Evolutionary conservation across 2,113 vertebrate genomes (phyloP).

Genomic region (Pimephales promelas): DNA sequence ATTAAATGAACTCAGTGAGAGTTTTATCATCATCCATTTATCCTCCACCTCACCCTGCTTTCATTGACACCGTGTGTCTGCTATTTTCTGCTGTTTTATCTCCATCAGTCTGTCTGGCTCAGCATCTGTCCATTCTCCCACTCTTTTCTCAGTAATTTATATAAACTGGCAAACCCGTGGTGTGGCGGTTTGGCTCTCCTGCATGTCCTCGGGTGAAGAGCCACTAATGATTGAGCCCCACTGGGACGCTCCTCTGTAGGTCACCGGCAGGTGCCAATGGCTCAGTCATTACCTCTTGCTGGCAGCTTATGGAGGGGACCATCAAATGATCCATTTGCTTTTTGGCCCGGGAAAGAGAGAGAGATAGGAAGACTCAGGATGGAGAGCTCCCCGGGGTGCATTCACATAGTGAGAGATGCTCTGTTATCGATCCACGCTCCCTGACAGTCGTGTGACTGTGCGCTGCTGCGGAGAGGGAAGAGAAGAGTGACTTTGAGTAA

Average conservation of each 20-base stretch:
- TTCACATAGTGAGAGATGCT: constrained; percentile 66
- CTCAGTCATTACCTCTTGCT: constrained; percentile 73
- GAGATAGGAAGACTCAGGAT: constrained; percentile 37
- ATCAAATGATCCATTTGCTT: constrained; percentile 52
- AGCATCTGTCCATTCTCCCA: constrained; percentile 70
- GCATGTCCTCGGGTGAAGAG: constrained; percentile 67
- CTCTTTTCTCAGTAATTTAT: constrained; percentile 71
- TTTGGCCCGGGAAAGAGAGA: constrained; percentile 30
- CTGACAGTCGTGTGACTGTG: constrained; percentile 42
- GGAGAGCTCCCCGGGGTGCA: constrained; percentile 57
- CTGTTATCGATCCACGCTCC: constrained; percentile 62
- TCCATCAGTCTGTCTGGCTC: constrained; percentile 62
- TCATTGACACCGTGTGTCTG: not conserved
- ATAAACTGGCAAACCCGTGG: constrained; percentile 70
- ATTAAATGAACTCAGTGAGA: not conserved
- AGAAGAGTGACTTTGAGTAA: constrained; percentile 50
- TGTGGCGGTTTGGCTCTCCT: constrained; percentile 56
- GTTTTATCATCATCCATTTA: constrained; percentile 23
- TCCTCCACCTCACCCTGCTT: not conserved
- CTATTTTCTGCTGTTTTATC: constrained; percentile 54
- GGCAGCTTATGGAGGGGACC: constrained; percentile 47
- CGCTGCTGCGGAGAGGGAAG: constrained; percentile 52
- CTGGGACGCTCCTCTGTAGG: constrained; percentile 66
- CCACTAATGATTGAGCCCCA: constrained; percentile 71
- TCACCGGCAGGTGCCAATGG: constrained; percentile 71